phyloP scores from a whole-genome alignment of 1,140 invertebrate genomes.

The Paracyclopina nana region DNA sequence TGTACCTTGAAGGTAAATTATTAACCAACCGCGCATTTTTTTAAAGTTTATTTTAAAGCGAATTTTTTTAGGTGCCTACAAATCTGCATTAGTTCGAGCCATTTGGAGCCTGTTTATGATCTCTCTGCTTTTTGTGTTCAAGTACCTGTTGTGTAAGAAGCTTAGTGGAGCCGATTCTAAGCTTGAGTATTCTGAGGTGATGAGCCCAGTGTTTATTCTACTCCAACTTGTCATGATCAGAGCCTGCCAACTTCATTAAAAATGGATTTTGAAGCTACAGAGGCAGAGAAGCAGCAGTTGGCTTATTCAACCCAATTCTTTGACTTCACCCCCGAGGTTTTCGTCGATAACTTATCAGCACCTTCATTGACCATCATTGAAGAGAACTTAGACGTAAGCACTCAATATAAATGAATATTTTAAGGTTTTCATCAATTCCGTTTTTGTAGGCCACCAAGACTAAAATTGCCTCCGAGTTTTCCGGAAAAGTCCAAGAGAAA shows the following conservation, averaged over 20 bases:
- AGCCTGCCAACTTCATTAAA: slow-evolving; percentile 52
- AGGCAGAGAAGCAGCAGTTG: background rate
- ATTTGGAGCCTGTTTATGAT: slow-evolving; percentile 67
- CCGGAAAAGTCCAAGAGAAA: background rate
- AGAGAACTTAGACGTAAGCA: background rate
- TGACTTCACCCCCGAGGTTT: background rate
- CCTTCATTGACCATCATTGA: background rate
- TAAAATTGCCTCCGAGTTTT: background rate
- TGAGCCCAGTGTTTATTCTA: slow-evolving; percentile 73
- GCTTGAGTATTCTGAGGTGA: slow-evolving; percentile 75
- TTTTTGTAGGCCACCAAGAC: background rate
- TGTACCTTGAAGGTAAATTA: slow-evolving; percentile 50
- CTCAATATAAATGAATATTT: background rate
- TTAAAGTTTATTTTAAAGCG: background rate
- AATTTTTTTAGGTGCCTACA: slow-evolving; percentile 28
- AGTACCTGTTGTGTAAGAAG: slow-evolving; percentile 75
- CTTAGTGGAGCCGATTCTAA: slow-evolving; percentile 51
- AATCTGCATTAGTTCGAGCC: slow-evolving; percentile 49
- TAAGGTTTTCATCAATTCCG: background rate
- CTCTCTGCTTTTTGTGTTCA: slow-evolving; percentile 67
- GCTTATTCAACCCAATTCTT: background rate
- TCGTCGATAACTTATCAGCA: background rate
- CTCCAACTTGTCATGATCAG: slow-evolving; percentile 69
- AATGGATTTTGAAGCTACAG: background rate
- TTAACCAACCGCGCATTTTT: slow-evolving; percentile 18